Percentiles rank a stretch among this genome's conserved stretches.
These are phyloP conservation scores for Patella ulyssiponensis DNA, from an alignment of 2,888 invertebrate genomes.

Conservation along the genomic window DNA sequence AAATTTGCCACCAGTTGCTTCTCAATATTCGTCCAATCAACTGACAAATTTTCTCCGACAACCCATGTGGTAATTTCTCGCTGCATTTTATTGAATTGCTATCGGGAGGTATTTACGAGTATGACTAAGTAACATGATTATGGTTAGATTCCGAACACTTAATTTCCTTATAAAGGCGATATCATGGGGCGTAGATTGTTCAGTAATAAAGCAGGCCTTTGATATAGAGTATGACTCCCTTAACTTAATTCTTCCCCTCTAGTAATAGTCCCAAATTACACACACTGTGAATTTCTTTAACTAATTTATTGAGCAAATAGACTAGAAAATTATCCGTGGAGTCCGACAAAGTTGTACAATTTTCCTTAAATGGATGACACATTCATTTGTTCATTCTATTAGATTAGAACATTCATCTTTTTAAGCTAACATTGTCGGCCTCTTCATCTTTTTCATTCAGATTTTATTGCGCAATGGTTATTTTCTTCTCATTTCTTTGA, in stretches of 20 bases:
- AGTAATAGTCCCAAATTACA: not conserved
- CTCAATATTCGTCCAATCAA: not conserved
- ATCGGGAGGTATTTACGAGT: not conserved
- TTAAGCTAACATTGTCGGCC: not conserved
- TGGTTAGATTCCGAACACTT: not conserved
- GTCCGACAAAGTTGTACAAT: not conserved
- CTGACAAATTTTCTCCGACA: not conserved
- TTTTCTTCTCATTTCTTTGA: too few relatives aligned
- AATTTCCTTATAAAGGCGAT: not conserved
- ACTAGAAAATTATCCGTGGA: constrained; percentile 4
- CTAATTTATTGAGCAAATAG: constrained; percentile 6
- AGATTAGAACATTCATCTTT: constrained; percentile 6
- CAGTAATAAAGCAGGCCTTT: not conserved
- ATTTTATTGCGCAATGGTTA: too few relatives aligned
- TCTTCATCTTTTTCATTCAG: too few relatives aligned
- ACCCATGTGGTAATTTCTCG: not conserved
- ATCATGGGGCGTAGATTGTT: constrained; percentile 5
- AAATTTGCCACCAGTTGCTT: constrained; percentile 9
- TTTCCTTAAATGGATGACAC: constrained; percentile 4
- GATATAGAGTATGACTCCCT: not conserved
- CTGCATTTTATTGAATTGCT: constrained; percentile 1
- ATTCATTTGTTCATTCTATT: not conserved
- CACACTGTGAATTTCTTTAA: not conserved
- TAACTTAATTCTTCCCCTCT: not conserved
- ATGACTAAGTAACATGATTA: constrained; percentile 11